Evolutionary conservation across 2,113 vertebrate genomes (phyloP).

Genomic region (Psilopsiagon aymara): DNA sequence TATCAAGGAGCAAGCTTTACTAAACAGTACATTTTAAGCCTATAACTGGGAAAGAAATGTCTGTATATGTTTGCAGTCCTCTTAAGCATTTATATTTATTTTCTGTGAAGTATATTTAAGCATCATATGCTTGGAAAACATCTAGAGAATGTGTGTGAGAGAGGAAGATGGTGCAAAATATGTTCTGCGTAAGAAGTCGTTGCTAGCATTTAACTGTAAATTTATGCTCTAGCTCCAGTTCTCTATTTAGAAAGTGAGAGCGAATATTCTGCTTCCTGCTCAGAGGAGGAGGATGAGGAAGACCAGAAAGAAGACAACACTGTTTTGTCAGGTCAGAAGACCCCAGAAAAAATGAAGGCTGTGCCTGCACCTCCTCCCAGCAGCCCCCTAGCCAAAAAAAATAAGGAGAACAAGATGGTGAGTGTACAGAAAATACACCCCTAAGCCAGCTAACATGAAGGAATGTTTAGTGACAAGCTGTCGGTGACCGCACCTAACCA

Average conservation of each 20-base stretch:
- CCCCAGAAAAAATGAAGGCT: conserved; percentile 66
- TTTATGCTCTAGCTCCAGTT: conserved; percentile 73
- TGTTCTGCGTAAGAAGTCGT: background rate
- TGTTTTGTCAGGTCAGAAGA: conserved; percentile 44
- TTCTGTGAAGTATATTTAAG: background rate
- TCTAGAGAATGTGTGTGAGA: background rate
- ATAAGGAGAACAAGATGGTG: conserved; percentile 74
- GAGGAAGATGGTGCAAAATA: background rate
- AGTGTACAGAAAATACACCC: background rate
- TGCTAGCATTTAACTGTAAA: background rate
- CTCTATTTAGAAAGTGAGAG: conserved; percentile 86
- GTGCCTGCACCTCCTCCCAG: conserved; percentile 52
- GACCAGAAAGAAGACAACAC: conserved; percentile 5
- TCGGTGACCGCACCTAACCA: background rate
- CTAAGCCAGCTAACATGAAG: background rate
- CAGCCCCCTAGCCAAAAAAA: conserved; percentile 80
- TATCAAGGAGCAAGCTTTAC: background rate
- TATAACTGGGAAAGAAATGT: background rate
- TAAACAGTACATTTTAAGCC: background rate
- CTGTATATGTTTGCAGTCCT: background rate
- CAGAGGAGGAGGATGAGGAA: conserved; percentile 77
- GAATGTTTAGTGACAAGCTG: background rate
- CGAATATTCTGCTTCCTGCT: conserved; percentile 87
- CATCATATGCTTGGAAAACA: background rate
- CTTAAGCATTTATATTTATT: background rate